phyloP scores from a whole-genome alignment of 2,113 vertebrate genomes.

The Pangasianodon hypophthalmus region DNA sequence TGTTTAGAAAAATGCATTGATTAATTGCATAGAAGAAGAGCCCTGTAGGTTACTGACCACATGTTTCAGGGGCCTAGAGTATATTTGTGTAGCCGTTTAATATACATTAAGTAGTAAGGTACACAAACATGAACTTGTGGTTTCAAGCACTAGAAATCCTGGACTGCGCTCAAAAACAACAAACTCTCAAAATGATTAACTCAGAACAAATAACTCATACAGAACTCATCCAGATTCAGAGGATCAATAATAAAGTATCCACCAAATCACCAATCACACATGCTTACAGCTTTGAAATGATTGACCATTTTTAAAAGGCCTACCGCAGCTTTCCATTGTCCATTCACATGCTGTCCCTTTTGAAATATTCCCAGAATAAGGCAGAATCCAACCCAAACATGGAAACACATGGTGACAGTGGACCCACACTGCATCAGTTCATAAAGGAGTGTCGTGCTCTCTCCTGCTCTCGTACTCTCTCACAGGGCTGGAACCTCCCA shows the following conservation, averaged over 20 bases:
- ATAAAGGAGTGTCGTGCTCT: conserved; percentile 37
- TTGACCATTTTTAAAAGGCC: conserved; percentile 1
- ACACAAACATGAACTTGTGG: conserved; percentile 22
- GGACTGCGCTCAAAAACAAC: conserved; percentile 13
- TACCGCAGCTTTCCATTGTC: not conserved
- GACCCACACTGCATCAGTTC: conserved; percentile 21
- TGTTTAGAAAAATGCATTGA: not conserved
- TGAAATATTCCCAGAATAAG: conserved; percentile 32
- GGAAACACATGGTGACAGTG: conserved; percentile 10
- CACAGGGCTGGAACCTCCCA: conserved; percentile 46
- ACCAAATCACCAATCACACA: conserved; percentile 12
- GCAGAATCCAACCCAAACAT: conserved; percentile 22
- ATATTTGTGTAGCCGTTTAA: conserved; percentile 31
- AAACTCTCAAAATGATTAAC: not conserved
- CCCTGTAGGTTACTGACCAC: not conserved
- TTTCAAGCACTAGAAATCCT: not conserved
- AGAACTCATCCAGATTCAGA: not conserved
- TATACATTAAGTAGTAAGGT: conserved; percentile 19
- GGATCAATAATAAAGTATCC: not conserved
- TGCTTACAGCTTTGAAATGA: not conserved
- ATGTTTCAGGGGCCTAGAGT: not conserved
- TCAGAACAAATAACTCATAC: conserved; percentile 7
- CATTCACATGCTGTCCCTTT: not conserved
- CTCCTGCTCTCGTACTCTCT: conserved; percentile 40
- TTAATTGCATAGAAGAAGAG: not conserved